phyloP scores from a whole-genome alignment of 2,113 vertebrate species.

The Gallinago jamesoni region DNA sequence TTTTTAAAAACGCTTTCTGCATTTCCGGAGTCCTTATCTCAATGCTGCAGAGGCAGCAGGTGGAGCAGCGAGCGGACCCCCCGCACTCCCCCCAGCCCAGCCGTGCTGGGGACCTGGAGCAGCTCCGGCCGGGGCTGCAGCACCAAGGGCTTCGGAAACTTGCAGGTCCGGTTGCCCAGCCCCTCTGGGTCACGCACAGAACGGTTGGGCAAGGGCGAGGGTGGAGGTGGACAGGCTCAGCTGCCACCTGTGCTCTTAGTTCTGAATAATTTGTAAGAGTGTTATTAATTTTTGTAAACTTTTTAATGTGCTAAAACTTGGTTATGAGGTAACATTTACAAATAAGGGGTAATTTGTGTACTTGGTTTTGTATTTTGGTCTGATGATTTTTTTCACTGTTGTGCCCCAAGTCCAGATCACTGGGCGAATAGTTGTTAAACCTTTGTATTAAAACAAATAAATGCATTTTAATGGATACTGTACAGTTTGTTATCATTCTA shows the following conservation, averaged over 20 bases:
- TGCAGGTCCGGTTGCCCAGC: neutral
- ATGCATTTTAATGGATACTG: slow-evolving; percentile 1
- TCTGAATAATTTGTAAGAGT: slow-evolving; percentile 27
- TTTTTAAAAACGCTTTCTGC: neutral
- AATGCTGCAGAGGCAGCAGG: slow-evolving; percentile 18
- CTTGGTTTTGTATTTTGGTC: slow-evolving; percentile 58
- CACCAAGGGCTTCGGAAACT: neutral
- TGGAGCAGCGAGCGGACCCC: neutral
- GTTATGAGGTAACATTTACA: slow-evolving; percentile 47
- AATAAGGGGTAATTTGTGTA: slow-evolving; percentile 56
- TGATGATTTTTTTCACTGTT: slow-evolving; percentile 29
- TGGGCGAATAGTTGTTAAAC: slow-evolving; percentile 27
- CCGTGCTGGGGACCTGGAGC: neutral
- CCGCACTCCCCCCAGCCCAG: accelerated
- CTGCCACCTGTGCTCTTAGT: neutral
- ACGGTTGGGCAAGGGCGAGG: neutral
- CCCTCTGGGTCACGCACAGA: neutral
- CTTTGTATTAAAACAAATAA: slow-evolving; percentile 59
- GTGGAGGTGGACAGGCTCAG: neutral
- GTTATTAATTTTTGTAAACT: slow-evolving; percentile 53
- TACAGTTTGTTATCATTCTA: neutral
- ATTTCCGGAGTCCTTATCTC: slow-evolving; percentile 10
- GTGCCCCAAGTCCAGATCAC: slow-evolving; percentile 20
- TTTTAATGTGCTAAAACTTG: slow-evolving; percentile 53
- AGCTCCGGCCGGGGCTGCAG: neutral